Percentiles rank a stretch among this genome's conserved stretches.
Conservation (phyloP, 2,113 vertebrate genomes). For the Gopherus flavomarginatus region DNA sequence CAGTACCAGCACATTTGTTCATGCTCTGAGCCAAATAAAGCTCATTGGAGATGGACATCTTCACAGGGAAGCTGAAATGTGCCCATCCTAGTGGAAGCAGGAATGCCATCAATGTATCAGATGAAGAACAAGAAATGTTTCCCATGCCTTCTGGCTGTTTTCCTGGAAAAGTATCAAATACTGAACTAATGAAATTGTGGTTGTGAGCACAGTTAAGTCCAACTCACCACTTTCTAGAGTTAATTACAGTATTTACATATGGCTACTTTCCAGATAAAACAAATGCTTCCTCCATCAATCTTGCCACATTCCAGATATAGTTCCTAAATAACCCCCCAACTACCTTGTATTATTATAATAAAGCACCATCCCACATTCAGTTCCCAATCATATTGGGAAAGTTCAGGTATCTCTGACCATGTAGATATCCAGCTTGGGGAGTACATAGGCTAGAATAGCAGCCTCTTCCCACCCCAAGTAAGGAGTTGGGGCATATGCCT, state of each 20-base stretch:
- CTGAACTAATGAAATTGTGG: not conserved
- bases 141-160: slow-evolving; percentile 38
- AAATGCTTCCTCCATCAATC: slow-evolving; percentile 16
- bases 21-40: slow-evolving; percentile 6
- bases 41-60: slow-evolving; percentile 29
- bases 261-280: slow-evolving; percentile 43
- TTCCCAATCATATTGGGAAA: not conserved
- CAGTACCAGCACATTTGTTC: slow-evolving; percentile 25
- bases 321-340: slow-evolving; percentile 8
- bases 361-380: not conserved
- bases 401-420: not conserved
- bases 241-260: slow-evolving; percentile 29
- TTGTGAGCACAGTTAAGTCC: slow-evolving; percentile 9
- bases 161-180: slow-evolving; percentile 51
- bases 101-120: slow-evolving; percentile 10
- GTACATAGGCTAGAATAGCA: not conserved
- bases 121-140: slow-evolving; percentile 23
- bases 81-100: not conserved
- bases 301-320: slow-evolving; percentile 5
- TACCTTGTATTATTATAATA: not conserved
- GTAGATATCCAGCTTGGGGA: not conserved
- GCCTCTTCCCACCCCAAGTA: not conserved
- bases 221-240: slow-evolving; percentile 23
- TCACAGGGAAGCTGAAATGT: slow-evolving; percentile 28
- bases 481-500: not conserved